These are phyloP conservation scores for Hystrix brachyura DNA, from an alignment of 2,113 vertebrate genomes.

Conservation along the genomic window DNA sequence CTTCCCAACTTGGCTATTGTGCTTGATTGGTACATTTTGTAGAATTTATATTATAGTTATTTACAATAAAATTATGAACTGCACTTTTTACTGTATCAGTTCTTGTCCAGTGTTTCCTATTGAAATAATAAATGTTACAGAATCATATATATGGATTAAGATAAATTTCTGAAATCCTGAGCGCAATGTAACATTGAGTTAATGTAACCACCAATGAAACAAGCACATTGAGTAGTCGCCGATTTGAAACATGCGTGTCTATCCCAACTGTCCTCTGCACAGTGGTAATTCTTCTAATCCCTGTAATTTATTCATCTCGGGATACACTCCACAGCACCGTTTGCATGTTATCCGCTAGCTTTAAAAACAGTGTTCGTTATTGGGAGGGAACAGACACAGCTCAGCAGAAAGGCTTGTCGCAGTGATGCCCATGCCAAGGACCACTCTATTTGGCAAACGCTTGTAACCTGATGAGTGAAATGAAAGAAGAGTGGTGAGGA, in stretches of 20 bases:
- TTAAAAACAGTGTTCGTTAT: conserved; percentile 66
- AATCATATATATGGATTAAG: conserved; percentile 34
- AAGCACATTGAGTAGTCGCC: not conserved
- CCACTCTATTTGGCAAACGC: conserved; percentile 37
- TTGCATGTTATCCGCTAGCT: conserved; percentile 63
- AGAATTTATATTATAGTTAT: not conserved
- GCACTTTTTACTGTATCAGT: not conserved
- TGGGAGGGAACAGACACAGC: conserved; percentile 16
- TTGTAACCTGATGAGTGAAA: not conserved
- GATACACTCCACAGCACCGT: conserved; percentile 59
- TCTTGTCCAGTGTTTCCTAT: not conserved
- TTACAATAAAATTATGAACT: not conserved
- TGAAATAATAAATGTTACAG: conserved; percentile 11
- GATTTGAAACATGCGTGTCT: conserved; percentile 45
- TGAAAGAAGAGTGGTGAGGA: conserved; percentile 26
- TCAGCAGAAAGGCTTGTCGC: conserved; percentile 39
- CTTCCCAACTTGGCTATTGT: not conserved
- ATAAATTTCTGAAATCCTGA: conserved; percentile 28
- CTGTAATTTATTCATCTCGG: conserved; percentile 74
- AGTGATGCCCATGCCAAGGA: conserved; percentile 1
- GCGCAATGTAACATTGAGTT: conserved; percentile 30
- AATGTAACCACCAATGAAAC: conserved; percentile 58
- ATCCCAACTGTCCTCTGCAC: conserved; percentile 60
- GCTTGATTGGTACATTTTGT: not conserved
- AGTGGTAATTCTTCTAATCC: conserved; percentile 70